Percentiles rank a stretch among this genome's conserved stretches.
phyloP scores from a whole-genome alignment of 2,888 invertebrate species.

The Chymomyza fuscimana region DNA sequence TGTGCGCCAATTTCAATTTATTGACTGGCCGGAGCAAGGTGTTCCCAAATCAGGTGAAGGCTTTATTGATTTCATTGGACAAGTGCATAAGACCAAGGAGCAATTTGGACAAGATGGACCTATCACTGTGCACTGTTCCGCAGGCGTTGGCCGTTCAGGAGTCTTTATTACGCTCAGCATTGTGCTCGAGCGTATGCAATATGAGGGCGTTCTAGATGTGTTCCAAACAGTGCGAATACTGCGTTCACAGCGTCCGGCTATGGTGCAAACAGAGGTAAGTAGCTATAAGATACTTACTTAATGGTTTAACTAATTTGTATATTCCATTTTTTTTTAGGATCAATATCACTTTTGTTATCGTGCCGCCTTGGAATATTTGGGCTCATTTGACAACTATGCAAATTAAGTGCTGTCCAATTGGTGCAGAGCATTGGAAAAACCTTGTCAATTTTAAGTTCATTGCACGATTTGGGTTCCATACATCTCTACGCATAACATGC shows the following conservation, averaged over 20 bases:
- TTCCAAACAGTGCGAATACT: conserved; percentile 99
- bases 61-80: conserved; percentile 99
- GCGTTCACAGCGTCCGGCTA: conserved; percentile 98
- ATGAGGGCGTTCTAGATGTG: conserved; percentile 98
- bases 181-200: conserved; percentile 98
- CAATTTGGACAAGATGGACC: conserved; percentile 99
- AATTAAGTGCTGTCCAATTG: conserved; percentile 82
- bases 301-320: neutral
- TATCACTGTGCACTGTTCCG: conserved; percentile 99
- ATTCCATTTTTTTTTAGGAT: conserved; percentile 83
- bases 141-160: conserved; percentile 98
- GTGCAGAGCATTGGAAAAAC: conserved; percentile 34
- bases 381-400: conserved; percentile 97
- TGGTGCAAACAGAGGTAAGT: conserved; percentile 99
- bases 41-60: conserved; percentile 99
- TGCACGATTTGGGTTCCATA: conserved; percentile 29
- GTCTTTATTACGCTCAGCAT: conserved; percentile 99
- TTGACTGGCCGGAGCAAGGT: conserved; percentile 97
- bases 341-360: conserved; percentile 99
- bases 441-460: conserved; percentile 42
- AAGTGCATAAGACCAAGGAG: conserved; percentile 99
- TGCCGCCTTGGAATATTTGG: conserved; percentile 98
- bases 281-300: neutral
- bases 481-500: conserved; percentile 64
- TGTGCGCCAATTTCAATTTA: conserved; percentile 97